Percentiles rank a stretch among this genome's conserved stretches.
These are phyloP conservation scores for Napeogenes inachia DNA, from an alignment of 2,888 invertebrate genomes.

Conservation along the genomic window DNA sequence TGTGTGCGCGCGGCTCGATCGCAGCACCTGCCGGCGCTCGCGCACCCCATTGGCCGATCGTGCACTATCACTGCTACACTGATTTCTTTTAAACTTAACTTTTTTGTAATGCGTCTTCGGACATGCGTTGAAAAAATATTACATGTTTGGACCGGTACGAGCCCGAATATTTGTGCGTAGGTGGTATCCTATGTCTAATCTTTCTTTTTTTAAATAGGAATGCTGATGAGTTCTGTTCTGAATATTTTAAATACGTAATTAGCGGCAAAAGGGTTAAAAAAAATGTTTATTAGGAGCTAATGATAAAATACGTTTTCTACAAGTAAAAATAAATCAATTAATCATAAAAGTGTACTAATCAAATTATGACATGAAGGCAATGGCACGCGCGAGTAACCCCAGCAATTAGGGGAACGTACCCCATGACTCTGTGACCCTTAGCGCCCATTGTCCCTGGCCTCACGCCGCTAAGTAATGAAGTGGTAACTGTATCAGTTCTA, in stretches of 20 bases:
- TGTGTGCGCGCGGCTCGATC: conserved; percentile 62
- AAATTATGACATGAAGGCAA: conserved; percentile 36
- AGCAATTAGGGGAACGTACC: conserved; percentile 39
- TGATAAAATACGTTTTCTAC: not conserved
- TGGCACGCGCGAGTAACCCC: conserved; percentile 42
- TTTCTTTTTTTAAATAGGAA: conserved; percentile 62
- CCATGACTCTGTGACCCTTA: conserved; percentile 67
- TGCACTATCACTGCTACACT: conserved; percentile 74
- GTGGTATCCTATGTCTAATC: conserved; percentile 68
- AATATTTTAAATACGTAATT: conserved; percentile 31
- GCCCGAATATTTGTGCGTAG: conserved; percentile 69
- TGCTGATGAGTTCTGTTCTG: conserved; percentile 57
- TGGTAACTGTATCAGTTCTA: conserved; percentile 45
- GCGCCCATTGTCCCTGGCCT: conserved; percentile 52
- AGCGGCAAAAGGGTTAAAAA: conserved; percentile 12
- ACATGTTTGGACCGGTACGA: conserved; percentile 73
- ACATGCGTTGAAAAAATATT: conserved; percentile 67
- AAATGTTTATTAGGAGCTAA: conserved; percentile 3
- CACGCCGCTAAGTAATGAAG: conserved; percentile 52
- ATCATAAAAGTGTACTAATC: not conserved
- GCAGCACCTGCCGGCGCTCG: conserved; percentile 70
- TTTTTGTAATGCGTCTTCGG: conserved; percentile 70
- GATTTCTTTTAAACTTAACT: conserved; percentile 73
- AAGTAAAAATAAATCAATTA: conserved; percentile 2
- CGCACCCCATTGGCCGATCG: conserved; percentile 69